phyloP scores from a whole-genome alignment of 2,888 invertebrate genomes.

The Lasioglossum zephyrum region DNA sequence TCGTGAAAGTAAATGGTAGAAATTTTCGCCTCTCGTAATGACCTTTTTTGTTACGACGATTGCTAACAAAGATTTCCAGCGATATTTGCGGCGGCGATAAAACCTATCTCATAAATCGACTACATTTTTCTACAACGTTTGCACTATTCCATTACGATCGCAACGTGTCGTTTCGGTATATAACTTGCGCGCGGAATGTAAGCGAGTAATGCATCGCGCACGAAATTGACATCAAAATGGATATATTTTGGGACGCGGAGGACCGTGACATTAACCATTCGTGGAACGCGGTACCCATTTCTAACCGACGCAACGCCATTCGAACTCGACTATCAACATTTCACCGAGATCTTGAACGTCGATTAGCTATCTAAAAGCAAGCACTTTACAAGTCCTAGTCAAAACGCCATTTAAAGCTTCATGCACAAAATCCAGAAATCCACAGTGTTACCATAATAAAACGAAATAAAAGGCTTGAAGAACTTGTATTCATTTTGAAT shows the following conservation, averaged over 20 bases:
- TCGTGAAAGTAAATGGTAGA: neutral
- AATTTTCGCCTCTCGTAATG: neutral
- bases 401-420: neutral
- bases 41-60: neutral
- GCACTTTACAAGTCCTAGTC: neutral
- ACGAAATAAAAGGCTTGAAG: neutral
- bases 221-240: constrained; percentile 37
- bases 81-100: constrained; percentile 28
- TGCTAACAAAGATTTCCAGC: neutral
- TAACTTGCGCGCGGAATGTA: neutral
- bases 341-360: neutral
- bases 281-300: neutral
- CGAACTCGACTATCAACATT: neutral
- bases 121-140: constrained; percentile 65
- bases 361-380: too few relatives aligned
- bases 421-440: neutral
- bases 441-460: neutral
- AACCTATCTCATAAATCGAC: constrained; percentile 46
- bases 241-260: constrained; percentile 6
- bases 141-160: constrained; percentile 33
- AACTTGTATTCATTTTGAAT: neutral
- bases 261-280: neutral
- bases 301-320: constrained; percentile 3
- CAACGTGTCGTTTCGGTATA: constrained; percentile 24
- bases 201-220: constrained; percentile 11